These are phyloP conservation scores for Procavia capensis DNA, from an alignment of 2,113 vertebrate genomes.

Conservation along the genomic window DNA sequence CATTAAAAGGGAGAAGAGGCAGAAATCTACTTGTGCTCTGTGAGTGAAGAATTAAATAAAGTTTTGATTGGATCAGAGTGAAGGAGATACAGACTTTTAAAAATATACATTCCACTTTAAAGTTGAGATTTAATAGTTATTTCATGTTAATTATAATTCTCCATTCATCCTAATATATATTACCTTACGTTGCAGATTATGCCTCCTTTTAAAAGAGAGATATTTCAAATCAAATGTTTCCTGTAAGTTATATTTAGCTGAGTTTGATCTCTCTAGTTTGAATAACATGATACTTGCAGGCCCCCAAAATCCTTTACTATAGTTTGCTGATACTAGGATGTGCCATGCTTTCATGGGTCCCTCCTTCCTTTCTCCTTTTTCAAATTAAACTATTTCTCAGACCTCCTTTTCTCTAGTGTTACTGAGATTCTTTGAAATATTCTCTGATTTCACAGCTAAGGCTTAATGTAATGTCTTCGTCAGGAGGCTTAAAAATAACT, in stretches of 20 bases:
- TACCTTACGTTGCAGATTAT: slow-evolving; percentile 1
- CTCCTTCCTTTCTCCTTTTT: slow-evolving; percentile 7
- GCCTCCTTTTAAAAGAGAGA: slow-evolving; percentile 34
- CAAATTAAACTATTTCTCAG: slow-evolving; percentile 34
- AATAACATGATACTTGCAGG: slow-evolving; percentile 20
- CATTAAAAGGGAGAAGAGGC: slow-evolving; percentile 58
- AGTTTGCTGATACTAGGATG: neutral
- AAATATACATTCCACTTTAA: neutral
- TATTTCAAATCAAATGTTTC: slow-evolving; percentile 38
- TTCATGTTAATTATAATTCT: slow-evolving; percentile 58
- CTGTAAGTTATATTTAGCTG: slow-evolving; percentile 32
- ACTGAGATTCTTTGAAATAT: slow-evolving; percentile 59
- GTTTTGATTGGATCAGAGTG: slow-evolving; percentile 12
- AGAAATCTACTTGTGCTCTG: slow-evolving; percentile 47
- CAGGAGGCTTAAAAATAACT: slow-evolving; percentile 53
- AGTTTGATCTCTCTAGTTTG: slow-evolving; percentile 19
- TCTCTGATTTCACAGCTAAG: slow-evolving; percentile 66
- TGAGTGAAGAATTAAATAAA: slow-evolving; percentile 63
- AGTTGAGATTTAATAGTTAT: slow-evolving; percentile 37
- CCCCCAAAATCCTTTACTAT: neutral
- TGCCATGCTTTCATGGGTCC: neutral
- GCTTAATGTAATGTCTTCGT: slow-evolving; percentile 18
- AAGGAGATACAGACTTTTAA: slow-evolving; percentile 41
- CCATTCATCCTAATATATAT: slow-evolving; percentile 15
- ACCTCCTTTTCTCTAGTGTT: slow-evolving; percentile 19